These are phyloP conservation scores for Callionymus lyra DNA, from an alignment of 2,113 vertebrate species.

Conservation along the genomic window DNA sequence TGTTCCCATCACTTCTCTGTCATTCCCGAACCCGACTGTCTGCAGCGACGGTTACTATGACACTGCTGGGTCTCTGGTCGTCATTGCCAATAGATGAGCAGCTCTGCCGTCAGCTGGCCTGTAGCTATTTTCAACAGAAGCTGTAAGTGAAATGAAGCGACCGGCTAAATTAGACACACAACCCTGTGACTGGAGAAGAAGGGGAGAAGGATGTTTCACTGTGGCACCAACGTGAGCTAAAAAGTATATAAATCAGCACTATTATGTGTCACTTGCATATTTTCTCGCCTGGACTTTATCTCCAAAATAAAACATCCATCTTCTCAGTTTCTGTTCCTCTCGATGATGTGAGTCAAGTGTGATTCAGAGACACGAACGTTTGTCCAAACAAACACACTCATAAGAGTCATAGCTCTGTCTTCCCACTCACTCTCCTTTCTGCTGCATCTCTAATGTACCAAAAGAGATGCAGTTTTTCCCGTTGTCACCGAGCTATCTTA, in stretches of 20 bases:
- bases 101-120: constrained; percentile 51
- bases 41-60: constrained; percentile 61
- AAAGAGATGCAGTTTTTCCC: constrained; percentile 1
- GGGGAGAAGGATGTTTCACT: not conserved
- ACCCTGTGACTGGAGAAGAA: constrained; percentile 30
- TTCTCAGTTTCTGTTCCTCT: constrained; percentile 1
- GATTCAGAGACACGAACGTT: constrained; percentile 31
- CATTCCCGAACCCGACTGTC: too few relatives aligned
- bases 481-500: constrained; percentile 9
- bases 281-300: too few relatives aligned
- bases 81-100: constrained; percentile 39
- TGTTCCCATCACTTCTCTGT: too few relatives aligned
- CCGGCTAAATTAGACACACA: constrained; percentile 57
- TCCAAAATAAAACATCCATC: not conserved
- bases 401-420: constrained; percentile 11
- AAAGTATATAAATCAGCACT: too few relatives aligned
- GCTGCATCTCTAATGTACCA: constrained; percentile 27
- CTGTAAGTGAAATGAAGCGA: constrained; percentile 65
- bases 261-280: not conserved
- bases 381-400: constrained; percentile 17
- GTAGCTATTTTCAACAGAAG: constrained; percentile 63
- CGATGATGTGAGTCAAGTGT: constrained; percentile 25
- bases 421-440: constrained; percentile 19
- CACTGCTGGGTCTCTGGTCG: constrained; percentile 43
- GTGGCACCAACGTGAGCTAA: constrained; percentile 4